These are phyloP conservation scores for Lanistes nyassanus DNA, from an alignment of 1,140 invertebrate species.

Conservation along the genomic window DNA sequence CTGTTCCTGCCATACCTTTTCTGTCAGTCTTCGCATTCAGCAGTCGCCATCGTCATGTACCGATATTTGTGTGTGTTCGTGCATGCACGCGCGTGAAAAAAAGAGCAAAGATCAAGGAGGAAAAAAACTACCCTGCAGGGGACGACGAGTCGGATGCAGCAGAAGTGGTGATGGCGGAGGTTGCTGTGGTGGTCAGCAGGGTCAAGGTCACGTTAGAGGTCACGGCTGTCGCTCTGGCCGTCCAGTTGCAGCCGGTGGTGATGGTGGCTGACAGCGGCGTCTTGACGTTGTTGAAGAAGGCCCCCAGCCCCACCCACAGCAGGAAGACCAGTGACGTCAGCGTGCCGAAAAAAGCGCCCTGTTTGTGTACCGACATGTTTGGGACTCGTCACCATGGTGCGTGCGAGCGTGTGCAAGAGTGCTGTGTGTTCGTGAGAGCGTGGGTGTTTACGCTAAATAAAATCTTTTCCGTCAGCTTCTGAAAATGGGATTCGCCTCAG, in stretches of 20 bases:
- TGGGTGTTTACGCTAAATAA: too few species aligned
- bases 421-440: too few species aligned
- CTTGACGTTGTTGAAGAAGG: constrained; percentile 73
- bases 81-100: too few species aligned
- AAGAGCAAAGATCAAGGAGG: too few species aligned
- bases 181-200: not conserved
- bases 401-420: too few species aligned
- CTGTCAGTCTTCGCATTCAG: too few species aligned
- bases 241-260: constrained; percentile 51
- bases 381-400: not conserved
- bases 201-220: constrained; percentile 2
- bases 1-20: too few species aligned
- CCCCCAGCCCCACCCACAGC: constrained; percentile 85
- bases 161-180: not conserved
- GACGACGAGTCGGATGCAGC: not conserved
- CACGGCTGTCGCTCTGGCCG: not conserved
- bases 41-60: too few species aligned
- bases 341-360: constrained; percentile 82
- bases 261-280: constrained; percentile 74
- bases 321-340: constrained; percentile 76
- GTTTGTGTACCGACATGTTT: constrained; percentile 14
- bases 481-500: too few species aligned
- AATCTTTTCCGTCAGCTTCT: too few species aligned
- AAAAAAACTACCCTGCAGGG: not conserved
- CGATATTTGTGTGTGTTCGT: too few species aligned